Evolutionary conservation across 2,888 invertebrate genomes (phyloP).

Genomic region (Eudemis profundana): DNA sequence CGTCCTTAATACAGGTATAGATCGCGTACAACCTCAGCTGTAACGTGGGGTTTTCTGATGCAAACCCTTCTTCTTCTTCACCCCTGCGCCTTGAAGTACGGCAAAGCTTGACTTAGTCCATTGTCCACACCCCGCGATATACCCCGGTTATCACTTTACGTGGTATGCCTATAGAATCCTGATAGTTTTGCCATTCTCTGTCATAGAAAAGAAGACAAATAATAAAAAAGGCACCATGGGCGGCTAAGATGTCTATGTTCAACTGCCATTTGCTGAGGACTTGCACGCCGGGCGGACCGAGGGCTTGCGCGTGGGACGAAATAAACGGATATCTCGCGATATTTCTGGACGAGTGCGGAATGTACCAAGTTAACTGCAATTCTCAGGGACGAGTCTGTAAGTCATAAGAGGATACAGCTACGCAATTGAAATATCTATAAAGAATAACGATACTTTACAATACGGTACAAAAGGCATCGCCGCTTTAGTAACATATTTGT

Average conservation of each 20-base stretch:
- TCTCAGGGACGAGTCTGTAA: slow-evolving; percentile 53
- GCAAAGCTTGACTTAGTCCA: too few relatives aligned
- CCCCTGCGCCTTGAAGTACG: too few relatives aligned
- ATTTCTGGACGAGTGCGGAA: slow-evolving; percentile 61
- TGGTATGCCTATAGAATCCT: too few relatives aligned
- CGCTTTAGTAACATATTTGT: too few relatives aligned
- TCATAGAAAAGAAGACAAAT: background rate
- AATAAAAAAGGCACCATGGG: background rate
- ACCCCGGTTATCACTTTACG: too few relatives aligned
- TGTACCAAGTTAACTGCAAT: slow-evolving; percentile 61
- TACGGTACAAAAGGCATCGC: too few relatives aligned
- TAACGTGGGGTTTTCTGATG: too few relatives aligned
- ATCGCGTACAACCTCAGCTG: too few relatives aligned
- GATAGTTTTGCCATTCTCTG: background rate
- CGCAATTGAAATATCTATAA: background rate
- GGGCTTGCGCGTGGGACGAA: slow-evolving; percentile 62
- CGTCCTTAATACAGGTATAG: too few relatives aligned
- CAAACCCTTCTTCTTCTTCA: too few relatives aligned
- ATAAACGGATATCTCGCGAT: slow-evolving; percentile 50
- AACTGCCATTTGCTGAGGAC: slow-evolving; percentile 53
- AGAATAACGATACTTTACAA: too few relatives aligned
- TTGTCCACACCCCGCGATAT: too few relatives aligned
- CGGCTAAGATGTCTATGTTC: slow-evolving; percentile 45
- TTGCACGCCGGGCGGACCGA: slow-evolving; percentile 51
- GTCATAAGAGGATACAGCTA: slow-evolving; percentile 56